These are phyloP conservation scores for Trididemnum nubilum DNA, from an alignment of 23 tunicate genomes.

Conservation along the genomic window DNA sequence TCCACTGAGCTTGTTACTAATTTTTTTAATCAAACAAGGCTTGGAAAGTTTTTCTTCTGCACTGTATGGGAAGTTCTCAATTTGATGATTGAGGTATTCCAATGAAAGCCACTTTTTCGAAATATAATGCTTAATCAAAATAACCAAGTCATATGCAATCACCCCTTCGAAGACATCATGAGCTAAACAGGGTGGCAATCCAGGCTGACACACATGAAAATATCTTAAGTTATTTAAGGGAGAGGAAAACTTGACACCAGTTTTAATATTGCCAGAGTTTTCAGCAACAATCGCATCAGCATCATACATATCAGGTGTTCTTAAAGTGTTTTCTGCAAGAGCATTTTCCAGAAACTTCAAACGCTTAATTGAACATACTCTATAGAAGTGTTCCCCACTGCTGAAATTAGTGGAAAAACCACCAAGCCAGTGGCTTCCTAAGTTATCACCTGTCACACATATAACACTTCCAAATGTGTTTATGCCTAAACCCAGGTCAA, in stretches of 20 bases:
- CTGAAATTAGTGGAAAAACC: constrained; percentile 49
- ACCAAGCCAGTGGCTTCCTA: constrained; percentile 44
- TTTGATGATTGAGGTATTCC: constrained; percentile 8
- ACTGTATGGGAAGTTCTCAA: constrained; percentile 26
- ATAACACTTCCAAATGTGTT: constrained; percentile 16
- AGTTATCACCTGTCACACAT: constrained; percentile 47
- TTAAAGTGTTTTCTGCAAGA: background rate
- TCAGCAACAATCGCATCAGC: background rate
- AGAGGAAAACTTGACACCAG: constrained; percentile 24
- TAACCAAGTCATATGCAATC: constrained; percentile 23
- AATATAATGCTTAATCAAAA: background rate
- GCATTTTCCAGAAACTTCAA: background rate
- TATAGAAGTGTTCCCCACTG: constrained; percentile 21
- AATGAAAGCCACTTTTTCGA: constrained; percentile 22
- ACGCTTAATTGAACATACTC: constrained; percentile 17
- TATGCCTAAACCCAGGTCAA: constrained; percentile 34
- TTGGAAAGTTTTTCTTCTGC: constrained; percentile 14
- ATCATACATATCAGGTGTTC: constrained; percentile 12
- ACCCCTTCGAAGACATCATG: constrained; percentile 45
- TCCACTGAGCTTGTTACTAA: background rate
- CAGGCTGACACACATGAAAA: constrained; percentile 36
- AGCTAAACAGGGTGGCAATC: constrained; percentile 31
- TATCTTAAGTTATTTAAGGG: constrained; percentile 9
- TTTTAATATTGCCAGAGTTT: background rate
- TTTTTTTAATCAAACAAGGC: constrained; percentile 1